These are phyloP conservation scores for Psittacula derbiana DNA, from an alignment of 2,797 vertebrate genomes.

Conservation along the genomic window DNA sequence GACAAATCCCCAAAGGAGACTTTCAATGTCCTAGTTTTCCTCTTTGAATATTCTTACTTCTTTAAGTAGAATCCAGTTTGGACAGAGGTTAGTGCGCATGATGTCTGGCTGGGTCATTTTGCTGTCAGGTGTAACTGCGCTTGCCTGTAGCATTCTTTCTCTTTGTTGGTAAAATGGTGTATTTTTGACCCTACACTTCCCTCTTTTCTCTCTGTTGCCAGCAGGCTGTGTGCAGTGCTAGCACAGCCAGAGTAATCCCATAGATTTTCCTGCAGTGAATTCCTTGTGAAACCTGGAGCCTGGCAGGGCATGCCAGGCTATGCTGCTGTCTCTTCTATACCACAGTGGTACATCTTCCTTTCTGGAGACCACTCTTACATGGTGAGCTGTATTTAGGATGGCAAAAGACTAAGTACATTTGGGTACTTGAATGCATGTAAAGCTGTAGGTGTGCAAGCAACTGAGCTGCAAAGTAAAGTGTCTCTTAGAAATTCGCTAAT, in stretches of 20 bases:
- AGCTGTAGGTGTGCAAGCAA: neutral
- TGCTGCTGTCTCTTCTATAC: neutral
- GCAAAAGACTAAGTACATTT: neutral
- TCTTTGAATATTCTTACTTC: neutral
- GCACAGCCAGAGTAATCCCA: neutral
- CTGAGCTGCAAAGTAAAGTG: neutral
- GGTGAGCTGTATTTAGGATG: neutral
- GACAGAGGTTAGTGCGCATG: neutral
- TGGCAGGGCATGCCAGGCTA: neutral
- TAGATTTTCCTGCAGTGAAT: neutral
- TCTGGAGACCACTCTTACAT: neutral
- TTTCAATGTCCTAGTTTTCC: neutral
- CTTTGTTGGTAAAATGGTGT: neutral
- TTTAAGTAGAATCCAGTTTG: neutral
- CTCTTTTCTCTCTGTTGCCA: neutral
- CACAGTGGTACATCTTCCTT: neutral
- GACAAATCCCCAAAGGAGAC: neutral
- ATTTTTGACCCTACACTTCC: neutral
- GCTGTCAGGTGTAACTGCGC: neutral
- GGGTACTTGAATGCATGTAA: neutral
- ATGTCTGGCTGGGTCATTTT: neutral
- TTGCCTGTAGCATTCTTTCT: conserved; percentile 2
- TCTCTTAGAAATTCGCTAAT: neutral
- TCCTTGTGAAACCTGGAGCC: neutral
- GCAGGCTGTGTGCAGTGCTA: neutral